Base-by-base conservation (phyloP, 2,113 vertebrate genomes). In the Oreocharis arfaki region DNA sequence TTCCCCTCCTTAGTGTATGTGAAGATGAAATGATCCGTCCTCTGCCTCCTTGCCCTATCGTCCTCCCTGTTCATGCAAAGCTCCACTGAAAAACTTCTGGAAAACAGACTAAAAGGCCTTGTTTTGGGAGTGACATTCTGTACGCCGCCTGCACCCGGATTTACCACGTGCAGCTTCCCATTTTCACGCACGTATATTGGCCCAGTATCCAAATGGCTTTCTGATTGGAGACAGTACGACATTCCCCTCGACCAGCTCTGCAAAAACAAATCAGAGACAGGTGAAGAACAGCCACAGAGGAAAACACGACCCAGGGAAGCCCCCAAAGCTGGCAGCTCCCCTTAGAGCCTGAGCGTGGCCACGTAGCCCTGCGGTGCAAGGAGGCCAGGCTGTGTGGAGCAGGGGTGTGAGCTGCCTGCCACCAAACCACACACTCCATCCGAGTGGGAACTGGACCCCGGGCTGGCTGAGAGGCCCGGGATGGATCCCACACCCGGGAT, bases 1-100 rank as follows among this genome's bases (percentile, higher is more conserved):
- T 98, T 99, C 14, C 99, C 99, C 88, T 99, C 99, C 39, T 98
- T 98, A 7, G 99, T 99, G 93, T 99, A 99, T 0, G 98, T 99
- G 97, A 99, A 99, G 69, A 99, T 98, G 90, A 99, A 99, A 89
- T 99, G 99, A 80, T 99, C 98, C 42, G 98, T 99, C 90, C 98
- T 98, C 92, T 97, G 98, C 49, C 96, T 96, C 91, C 95, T 96
- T 8, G 97, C 97, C 39, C 97, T 96, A 30, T 98, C 97, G 2
- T 98, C 98, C 89, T 98, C 97, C 87, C 96, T 95, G 82, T 98
- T 98, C 84, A 98, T 95, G 69, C 98, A 98, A 22, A 98, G 98
- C 89, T 98, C 97, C 92, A 99, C 98, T 1, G 98, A 98, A 89
- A 99, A 98, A 24, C 98, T 97, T 96, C 97, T 98, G 83, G 98